Evolutionary conservation across 2,888 invertebrate species (phyloP).

Genomic region (Oscheius sp.): DNA sequence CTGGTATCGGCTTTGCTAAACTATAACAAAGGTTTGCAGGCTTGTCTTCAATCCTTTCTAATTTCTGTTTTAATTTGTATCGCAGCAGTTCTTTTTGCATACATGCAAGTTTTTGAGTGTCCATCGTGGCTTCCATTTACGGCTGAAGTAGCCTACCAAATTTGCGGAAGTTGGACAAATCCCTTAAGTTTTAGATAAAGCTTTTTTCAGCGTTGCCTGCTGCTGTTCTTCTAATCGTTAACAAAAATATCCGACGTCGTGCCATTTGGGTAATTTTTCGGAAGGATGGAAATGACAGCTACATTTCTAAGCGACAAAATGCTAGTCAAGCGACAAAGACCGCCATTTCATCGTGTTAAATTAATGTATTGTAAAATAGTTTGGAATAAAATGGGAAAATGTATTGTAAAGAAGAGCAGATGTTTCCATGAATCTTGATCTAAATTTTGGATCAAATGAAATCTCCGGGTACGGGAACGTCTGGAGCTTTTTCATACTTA

Average conservation of each 20-base stretch:
- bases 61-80: conserved; percentile 3
- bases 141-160: conserved; percentile 21
- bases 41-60: conserved; percentile 13
- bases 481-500: conserved; percentile 23
- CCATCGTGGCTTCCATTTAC: conserved; percentile 12
- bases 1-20: background rate
- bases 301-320: no score
- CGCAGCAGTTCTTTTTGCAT: conserved; percentile 11
- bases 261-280: no score
- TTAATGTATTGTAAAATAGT: no score
- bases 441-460: no score
- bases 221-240: conserved; percentile 12
- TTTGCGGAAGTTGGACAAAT: conserved; percentile 13
- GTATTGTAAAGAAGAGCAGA: no score
- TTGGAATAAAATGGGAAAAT: no score
- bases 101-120: conserved; percentile 16
- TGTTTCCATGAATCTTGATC: no score
- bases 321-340: no score
- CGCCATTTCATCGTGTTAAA: no score
- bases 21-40: background rate
- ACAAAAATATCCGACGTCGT: background rate
- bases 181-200: background rate
- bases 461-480: conserved; percentile 14
- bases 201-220: conserved; percentile 16
- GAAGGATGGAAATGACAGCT: no score